Conservation (phyloP, 2,888 invertebrate genomes). For the Drosophila diplacantha region DNA sequence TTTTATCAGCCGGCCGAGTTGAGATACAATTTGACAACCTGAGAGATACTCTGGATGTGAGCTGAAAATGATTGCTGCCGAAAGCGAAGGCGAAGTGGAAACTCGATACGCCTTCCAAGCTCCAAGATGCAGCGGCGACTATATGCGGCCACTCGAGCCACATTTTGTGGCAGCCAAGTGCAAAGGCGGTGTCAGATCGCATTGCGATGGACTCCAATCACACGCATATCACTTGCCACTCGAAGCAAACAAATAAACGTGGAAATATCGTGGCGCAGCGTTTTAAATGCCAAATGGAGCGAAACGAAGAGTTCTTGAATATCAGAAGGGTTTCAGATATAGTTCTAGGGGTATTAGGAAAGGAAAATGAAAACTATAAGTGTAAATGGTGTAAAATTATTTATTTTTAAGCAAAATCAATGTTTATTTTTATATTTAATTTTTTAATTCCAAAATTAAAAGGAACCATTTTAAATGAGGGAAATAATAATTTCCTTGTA, state of each 20-base stretch:
- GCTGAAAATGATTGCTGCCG: conserved; percentile 65
- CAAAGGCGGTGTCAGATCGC: conserved; percentile 67
- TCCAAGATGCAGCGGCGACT: conserved; percentile 40
- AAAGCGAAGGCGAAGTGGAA: conserved; percentile 70
- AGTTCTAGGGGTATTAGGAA: too few species aligned
- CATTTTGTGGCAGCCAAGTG: conserved; percentile 58
- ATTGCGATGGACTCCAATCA: conserved; percentile 66
- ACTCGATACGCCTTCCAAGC: conserved; percentile 70
- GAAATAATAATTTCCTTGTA: neutral
- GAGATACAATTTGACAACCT: conserved; percentile 62
- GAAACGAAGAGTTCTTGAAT: conserved; percentile 1
- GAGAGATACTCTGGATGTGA: conserved; percentile 57
- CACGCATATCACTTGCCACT: conserved; percentile 67
- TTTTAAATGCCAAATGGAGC: conserved; percentile 5
- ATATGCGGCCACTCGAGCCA: conserved; percentile 45
- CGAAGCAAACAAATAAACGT: conserved; percentile 17
- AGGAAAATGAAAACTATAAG: too few species aligned
- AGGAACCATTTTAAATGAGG: neutral
- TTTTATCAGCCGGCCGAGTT: conserved; percentile 41
- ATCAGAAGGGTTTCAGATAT: neutral
- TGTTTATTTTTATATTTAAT: neutral
- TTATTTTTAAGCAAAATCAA: neutral
- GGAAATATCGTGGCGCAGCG: conserved; percentile 3
- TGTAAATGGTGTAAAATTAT: too few species aligned
- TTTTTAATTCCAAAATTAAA: neutral